phyloP scores from a whole-genome alignment of 2,113 vertebrate genomes.

The Oxyura jamaicensis region DNA sequence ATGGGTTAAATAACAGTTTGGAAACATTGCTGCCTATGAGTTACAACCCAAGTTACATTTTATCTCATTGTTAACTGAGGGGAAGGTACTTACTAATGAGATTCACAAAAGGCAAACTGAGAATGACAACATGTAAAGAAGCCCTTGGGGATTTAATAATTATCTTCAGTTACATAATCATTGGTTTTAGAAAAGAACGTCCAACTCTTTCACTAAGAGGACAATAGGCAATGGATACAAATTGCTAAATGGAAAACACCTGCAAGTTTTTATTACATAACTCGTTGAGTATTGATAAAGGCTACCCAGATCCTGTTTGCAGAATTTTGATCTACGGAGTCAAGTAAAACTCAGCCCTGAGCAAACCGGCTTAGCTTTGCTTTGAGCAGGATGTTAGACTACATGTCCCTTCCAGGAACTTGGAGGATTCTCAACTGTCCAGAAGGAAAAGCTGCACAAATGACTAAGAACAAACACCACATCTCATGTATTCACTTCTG shows the following conservation, averaged over 20 bases:
- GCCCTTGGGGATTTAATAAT: background rate
- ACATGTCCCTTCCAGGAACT: background rate
- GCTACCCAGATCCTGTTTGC: background rate
- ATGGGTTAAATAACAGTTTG: background rate
- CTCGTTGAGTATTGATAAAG: background rate
- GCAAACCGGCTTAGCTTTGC: background rate
- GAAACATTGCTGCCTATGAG: background rate
- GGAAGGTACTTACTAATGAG: background rate
- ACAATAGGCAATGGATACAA: background rate
- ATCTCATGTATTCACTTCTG: background rate
- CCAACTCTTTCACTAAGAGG: background rate
- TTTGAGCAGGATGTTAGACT: background rate
- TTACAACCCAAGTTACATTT: background rate
- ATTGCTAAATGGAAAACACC: background rate
- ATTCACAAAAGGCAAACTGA: background rate
- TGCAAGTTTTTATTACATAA: background rate
- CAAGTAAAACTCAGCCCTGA: background rate
- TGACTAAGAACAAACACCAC: background rate
- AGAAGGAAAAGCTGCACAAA: background rate
- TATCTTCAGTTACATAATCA: background rate
- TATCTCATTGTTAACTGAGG: background rate
- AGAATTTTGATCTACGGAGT: background rate
- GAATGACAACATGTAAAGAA: background rate
- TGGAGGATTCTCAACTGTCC: background rate
- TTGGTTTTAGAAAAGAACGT: background rate